Conservation (phyloP, 2,888 invertebrate species). For the Ophion slaviceki region DNA sequence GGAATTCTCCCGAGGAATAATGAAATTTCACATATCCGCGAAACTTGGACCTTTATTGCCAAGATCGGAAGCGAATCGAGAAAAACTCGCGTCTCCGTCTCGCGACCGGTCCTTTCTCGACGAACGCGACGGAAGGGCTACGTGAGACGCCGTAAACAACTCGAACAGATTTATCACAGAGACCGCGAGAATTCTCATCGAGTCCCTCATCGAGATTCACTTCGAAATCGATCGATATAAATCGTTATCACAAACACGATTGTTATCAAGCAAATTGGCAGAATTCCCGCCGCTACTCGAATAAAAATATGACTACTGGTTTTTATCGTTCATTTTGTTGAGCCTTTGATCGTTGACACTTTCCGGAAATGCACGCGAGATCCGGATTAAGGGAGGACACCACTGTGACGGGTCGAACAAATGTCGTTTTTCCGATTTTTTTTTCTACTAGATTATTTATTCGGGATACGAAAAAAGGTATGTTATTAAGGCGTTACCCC, state of each 20-base stretch:
- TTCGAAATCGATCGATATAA: not conserved
- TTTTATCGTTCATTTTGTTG: not conserved
- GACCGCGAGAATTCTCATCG: not conserved
- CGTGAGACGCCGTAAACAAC: not conserved
- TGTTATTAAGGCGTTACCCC: too few species aligned
- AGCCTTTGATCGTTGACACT: not conserved
- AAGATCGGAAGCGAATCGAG: conserved; percentile 1
- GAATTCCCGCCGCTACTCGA: not conserved
- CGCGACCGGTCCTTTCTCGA: not conserved
- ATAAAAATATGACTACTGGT: not conserved
- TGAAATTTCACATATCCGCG: conserved; percentile 19
- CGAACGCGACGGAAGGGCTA: not conserved
- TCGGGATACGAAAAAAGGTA: too few species aligned
- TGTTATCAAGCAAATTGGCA: not conserved
- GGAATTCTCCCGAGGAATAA: conserved; percentile 11
- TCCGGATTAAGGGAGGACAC: too few species aligned
- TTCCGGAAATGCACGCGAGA: too few species aligned
- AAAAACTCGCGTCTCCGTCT: conserved; percentile 19
- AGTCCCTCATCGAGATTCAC: not conserved
- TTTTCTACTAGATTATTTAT: too few species aligned
- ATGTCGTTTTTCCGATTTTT: too few species aligned
- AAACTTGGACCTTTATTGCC: not conserved
- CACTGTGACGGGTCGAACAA: too few species aligned
- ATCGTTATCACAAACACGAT: not conserved
- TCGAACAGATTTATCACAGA: conserved; percentile 4